Percentiles rank a stretch among this genome's conserved stretches.
Evolutionary conservation across 2,888 invertebrate genomes (phyloP).

Genomic region (Myopa testacea): DNA sequence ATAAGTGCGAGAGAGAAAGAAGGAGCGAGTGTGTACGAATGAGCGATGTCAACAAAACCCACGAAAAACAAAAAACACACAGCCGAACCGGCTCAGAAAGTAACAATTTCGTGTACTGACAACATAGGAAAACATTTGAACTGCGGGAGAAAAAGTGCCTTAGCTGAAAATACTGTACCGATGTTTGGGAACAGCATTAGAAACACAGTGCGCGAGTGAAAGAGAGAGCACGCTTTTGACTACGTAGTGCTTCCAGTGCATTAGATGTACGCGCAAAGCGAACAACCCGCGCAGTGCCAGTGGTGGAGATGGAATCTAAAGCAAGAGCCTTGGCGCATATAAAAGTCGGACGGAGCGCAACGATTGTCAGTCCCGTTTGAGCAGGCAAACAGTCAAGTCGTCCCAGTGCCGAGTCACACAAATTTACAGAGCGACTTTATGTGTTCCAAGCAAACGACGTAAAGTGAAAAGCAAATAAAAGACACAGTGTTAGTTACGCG

Average conservation of each 20-base stretch:
- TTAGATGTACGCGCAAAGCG: constrained; percentile 34
- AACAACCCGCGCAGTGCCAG: constrained; percentile 6
- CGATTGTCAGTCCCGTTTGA: constrained; percentile 48
- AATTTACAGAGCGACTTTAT: constrained; percentile 33
- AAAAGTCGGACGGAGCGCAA: constrained; percentile 44
- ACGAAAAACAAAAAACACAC: constrained; percentile 57
- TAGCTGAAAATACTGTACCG: constrained; percentile 1
- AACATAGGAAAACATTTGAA: constrained; percentile 15
- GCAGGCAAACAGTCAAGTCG: constrained; percentile 45
- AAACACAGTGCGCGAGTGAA: not conserved
- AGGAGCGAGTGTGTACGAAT: constrained; percentile 52
- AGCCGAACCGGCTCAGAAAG: constrained; percentile 6
- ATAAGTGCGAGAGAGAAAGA: constrained; percentile 14
- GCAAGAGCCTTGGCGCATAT: constrained; percentile 36
- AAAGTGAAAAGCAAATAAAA: constrained; percentile 34
- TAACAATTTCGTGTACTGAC: not conserved
- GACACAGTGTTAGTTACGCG: constrained; percentile 31
- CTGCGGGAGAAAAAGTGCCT: constrained; percentile 11
- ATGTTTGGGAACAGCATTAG: not conserved
- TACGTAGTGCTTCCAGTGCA: not conserved
- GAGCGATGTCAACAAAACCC: constrained; percentile 66
- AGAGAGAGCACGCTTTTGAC: constrained; percentile 2
- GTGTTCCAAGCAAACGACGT: not conserved
- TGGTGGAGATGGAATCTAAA: constrained; percentile 13
- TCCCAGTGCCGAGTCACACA: constrained; percentile 33